Conservation (phyloP, 2,797 vertebrate genomes). For the Carduelis carduelis region DNA sequence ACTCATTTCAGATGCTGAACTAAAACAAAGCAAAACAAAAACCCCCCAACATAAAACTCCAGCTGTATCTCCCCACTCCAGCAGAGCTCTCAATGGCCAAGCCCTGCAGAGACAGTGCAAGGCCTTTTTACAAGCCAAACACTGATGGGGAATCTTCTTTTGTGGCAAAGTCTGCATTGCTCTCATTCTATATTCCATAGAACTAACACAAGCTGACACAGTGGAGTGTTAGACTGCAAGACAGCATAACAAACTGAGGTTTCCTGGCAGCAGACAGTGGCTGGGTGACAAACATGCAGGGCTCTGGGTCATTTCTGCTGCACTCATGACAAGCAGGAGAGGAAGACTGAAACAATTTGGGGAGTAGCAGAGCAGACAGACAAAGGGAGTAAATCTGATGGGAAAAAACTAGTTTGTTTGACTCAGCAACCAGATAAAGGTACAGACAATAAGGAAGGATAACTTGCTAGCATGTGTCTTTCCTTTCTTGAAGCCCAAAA, state of each 20-base stretch:
- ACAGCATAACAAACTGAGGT: rapidly evolving
- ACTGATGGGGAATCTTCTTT: neutral
- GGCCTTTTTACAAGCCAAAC: neutral
- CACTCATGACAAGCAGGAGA: rapidly evolving
- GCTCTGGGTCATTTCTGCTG: neutral
- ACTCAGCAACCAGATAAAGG: neutral
- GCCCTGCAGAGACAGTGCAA: neutral
- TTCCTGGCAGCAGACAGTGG: neutral
- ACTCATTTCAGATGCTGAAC: neutral
- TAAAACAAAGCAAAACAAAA: neutral
- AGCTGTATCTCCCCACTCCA: neutral
- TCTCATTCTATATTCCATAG: neutral
- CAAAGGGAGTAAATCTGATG: neutral
- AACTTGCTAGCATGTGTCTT: neutral
- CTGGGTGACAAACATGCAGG: neutral
- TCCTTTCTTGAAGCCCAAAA: neutral
- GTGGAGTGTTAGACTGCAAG: neutral
- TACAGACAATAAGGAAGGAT: neutral
- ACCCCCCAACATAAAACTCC: rapidly evolving
- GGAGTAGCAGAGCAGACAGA: neutral
- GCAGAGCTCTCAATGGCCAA: neutral
- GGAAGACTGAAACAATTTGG: neutral
- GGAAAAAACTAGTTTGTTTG: neutral
- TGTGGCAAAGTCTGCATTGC: rapidly evolving
- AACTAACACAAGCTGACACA: neutral